Evolutionary conservation across 2,888 invertebrate genomes (phyloP).

Genomic region (Archips crataeganus): DNA sequence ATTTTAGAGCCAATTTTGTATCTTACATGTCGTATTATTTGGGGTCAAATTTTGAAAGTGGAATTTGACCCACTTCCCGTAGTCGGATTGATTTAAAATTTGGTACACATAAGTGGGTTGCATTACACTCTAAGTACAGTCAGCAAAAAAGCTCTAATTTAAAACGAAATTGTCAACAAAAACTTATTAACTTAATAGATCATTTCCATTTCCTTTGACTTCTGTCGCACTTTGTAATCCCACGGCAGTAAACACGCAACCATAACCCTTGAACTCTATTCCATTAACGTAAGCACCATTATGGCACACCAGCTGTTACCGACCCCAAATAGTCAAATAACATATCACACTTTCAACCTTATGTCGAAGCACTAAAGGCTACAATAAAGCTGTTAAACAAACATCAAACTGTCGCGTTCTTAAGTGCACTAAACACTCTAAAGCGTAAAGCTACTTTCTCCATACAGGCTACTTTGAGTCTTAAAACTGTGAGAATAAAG

Average conservation of each 20-base stretch:
- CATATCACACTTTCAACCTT: background rate
- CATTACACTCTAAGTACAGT: too few relatives aligned
- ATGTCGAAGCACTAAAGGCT: background rate
- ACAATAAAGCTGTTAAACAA: background rate
- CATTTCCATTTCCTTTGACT: too few relatives aligned
- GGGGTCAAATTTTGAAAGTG: too few relatives aligned
- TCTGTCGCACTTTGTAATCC: background rate
- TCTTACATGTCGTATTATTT: too few relatives aligned
- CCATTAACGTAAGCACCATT: slow-evolving; percentile 18
- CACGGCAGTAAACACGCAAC: background rate
- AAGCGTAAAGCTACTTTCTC: slow-evolving; percentile 4
- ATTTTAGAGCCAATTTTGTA: too few relatives aligned
- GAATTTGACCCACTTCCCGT: too few relatives aligned
- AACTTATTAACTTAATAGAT: too few relatives aligned
- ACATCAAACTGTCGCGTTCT: background rate
- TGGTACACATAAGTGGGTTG: too few relatives aligned
- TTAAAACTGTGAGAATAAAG: background rate
- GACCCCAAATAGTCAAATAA: background rate
- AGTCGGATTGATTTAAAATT: too few relatives aligned
- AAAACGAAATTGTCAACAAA: too few relatives aligned
- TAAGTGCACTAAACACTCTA: slow-evolving; percentile 33
- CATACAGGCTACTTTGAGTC: slow-evolving; percentile 7
- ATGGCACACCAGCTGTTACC: slow-evolving; percentile 2
- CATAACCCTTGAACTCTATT: slow-evolving; percentile 1
- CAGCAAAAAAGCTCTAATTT: too few relatives aligned